These are phyloP conservation scores for Camelus bactrianus DNA, from an alignment of 2,113 vertebrate genomes.

Conservation along the genomic window DNA sequence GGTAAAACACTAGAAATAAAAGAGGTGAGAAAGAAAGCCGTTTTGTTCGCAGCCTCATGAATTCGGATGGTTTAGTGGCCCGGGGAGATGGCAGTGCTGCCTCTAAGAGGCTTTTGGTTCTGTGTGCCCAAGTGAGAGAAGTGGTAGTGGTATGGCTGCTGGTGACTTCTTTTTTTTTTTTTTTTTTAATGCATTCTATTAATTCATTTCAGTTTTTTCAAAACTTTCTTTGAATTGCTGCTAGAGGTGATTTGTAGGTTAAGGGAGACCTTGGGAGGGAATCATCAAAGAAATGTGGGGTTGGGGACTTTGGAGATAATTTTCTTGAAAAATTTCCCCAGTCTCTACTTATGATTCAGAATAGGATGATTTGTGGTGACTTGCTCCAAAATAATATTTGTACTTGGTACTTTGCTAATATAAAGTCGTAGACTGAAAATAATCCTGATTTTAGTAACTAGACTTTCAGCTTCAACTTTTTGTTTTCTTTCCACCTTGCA, in stretches of 20 bases:
- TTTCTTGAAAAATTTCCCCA: background rate
- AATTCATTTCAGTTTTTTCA: background rate
- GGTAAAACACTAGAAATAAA: background rate
- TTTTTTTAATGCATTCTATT: background rate
- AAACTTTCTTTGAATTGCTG: slow-evolving; percentile 10
- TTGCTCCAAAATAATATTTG: background rate
- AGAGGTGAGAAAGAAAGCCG: background rate
- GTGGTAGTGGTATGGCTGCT: background rate
- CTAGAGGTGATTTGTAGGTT: background rate
- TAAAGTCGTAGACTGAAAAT: background rate
- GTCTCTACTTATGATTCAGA: background rate
- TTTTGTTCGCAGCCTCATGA: slow-evolving; percentile 14
- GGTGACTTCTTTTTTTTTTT: background rate
- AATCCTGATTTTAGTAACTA: background rate
- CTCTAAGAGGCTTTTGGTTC: background rate
- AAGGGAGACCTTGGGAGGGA: background rate
- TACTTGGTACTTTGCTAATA: background rate
- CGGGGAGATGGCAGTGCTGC: background rate
- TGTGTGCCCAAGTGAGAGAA: background rate
- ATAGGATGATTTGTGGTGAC: background rate
- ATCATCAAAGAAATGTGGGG: background rate
- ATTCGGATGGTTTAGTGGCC: background rate
- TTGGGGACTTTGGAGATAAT: background rate
- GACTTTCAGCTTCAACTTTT: background rate
- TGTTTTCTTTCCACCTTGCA: background rate